phyloP scores from a whole-genome alignment of 2,797 vertebrate genomes.

The Natrix natrix region DNA sequence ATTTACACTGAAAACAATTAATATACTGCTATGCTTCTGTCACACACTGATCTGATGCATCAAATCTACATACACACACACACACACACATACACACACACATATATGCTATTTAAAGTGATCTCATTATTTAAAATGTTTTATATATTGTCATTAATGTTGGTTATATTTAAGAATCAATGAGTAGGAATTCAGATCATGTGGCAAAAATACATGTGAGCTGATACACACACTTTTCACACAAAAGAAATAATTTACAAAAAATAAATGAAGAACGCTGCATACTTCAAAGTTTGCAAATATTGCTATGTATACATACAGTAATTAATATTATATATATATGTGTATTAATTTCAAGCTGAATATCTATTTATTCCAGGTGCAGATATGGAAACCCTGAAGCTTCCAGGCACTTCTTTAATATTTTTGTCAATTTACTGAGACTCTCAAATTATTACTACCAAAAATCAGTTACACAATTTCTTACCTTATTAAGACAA shows the following conservation, averaged over 20 bases:
- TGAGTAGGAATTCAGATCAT: not conserved
- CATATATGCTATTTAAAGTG: not conserved
- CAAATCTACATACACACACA: not conserved
- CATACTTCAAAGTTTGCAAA: slow-evolving; percentile 18
- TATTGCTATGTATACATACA: slow-evolving; percentile 50
- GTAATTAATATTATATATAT: slow-evolving; percentile 45
- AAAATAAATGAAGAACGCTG: not conserved
- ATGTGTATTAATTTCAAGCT: not conserved
- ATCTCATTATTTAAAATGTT: slow-evolving; percentile 11
- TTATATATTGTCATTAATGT: not conserved
- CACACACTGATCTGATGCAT: slow-evolving; percentile 13
- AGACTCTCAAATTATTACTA: not conserved
- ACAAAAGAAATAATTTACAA: not conserved
- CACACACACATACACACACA: not conserved
- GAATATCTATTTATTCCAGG: not conserved
- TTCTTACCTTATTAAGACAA: not conserved
- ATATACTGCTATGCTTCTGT: not conserved
- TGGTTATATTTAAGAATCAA: not conserved
- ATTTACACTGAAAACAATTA: slow-evolving; percentile 10
- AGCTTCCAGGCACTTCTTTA: not conserved
- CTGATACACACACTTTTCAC: not conserved
- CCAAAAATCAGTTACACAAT: not conserved
- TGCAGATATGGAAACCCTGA: not conserved
- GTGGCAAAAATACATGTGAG: not conserved
- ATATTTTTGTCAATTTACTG: not conserved